phyloP scores from a whole-genome alignment of 2,888 invertebrate species.

The Clistopyga incitator region DNA sequence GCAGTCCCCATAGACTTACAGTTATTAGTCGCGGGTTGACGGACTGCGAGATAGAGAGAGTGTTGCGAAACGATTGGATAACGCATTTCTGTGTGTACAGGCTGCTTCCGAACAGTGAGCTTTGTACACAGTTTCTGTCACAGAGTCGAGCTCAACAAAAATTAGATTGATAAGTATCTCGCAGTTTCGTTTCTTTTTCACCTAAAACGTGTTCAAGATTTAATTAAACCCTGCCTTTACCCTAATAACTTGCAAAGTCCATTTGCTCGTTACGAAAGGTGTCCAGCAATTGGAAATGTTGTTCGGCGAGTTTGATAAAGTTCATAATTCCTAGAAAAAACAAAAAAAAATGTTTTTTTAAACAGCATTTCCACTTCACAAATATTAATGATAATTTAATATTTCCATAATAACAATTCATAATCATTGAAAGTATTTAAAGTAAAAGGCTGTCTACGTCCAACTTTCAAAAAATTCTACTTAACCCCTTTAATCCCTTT shows the following conservation, averaged over 20 bases:
- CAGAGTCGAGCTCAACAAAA: constrained; percentile 38
- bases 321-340: constrained; percentile 2
- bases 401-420: too few species aligned
- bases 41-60: constrained; percentile 17
- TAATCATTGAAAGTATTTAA: too few species aligned
- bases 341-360: too few species aligned
- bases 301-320: neutral
- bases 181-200: constrained; percentile 21
- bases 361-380: too few species aligned
- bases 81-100: constrained; percentile 29
- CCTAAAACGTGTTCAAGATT: constrained; percentile 28
- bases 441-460: too few species aligned
- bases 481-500: neutral
- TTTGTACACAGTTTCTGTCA: neutral
- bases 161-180: constrained; percentile 37
- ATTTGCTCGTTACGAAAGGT: neutral
- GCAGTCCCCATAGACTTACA: neutral
- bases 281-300: neutral
- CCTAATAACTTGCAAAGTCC: constrained; percentile 30
- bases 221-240: constrained; percentile 15
- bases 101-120: constrained; percentile 26
- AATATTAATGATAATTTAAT: too few species aligned
- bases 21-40: constrained; percentile 38
- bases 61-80: constrained; percentile 39
- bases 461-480: too few species aligned